These are phyloP conservation scores for Caloenas nicobarica DNA, from an alignment of 2,113 vertebrate species.

Conservation along the genomic window DNA sequence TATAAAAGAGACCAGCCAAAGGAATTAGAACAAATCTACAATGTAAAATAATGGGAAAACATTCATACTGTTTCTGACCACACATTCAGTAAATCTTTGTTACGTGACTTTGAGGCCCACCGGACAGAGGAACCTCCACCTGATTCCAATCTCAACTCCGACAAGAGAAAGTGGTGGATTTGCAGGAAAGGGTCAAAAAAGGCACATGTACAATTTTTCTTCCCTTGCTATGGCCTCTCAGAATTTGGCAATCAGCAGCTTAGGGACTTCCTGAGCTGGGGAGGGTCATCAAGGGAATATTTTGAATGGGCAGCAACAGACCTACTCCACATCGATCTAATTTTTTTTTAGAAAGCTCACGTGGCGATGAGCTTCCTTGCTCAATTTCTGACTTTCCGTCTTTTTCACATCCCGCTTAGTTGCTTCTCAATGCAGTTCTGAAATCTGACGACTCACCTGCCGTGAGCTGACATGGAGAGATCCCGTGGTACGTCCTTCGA, in stretches of 20 bases:
- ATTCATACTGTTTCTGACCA: neutral
- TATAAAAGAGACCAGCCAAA: too few relatives aligned
- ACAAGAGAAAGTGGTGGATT: neutral
- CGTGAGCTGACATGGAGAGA: constrained; percentile 87
- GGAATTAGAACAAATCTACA: too few relatives aligned
- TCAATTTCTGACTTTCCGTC: rapidly evolving
- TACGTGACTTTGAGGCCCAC: neutral
- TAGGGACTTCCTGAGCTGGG: neutral
- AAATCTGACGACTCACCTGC: constrained; percentile 73
- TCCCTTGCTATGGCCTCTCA: neutral
- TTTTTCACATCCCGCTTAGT: rapidly evolving
- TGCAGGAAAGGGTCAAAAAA: neutral
- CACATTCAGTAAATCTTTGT: neutral
- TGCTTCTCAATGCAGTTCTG: rapidly evolving
- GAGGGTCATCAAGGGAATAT: neutral
- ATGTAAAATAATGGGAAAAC: too few relatives aligned
- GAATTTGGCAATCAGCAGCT: neutral
- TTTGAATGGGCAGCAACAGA: neutral
- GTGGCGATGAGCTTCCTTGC: rapidly evolving
- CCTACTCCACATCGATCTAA: rapidly evolving
- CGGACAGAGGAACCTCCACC: neutral
- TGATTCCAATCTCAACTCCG: neutral
- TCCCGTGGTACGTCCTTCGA: constrained; percentile 89
- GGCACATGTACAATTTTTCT: neutral
- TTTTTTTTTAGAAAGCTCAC: neutral